These are phyloP conservation scores for Caretta caretta DNA, from an alignment of 2,113 vertebrate species.

Conservation along the genomic window DNA sequence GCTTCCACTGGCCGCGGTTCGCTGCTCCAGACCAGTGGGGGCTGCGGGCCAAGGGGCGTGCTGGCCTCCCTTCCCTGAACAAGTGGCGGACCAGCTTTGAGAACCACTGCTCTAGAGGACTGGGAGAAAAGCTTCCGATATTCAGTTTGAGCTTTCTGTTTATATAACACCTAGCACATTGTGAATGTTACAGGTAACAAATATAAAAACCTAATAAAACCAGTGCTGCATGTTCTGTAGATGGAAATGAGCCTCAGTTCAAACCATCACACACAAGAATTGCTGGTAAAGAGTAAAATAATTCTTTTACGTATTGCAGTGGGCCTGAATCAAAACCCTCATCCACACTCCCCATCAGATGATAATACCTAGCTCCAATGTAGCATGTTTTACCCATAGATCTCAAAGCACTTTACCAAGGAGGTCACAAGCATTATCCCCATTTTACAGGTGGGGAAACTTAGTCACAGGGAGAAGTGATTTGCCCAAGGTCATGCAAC, in stretches of 20 bases:
- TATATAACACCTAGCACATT: background rate
- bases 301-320: background rate
- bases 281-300: background rate
- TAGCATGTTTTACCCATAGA: background rate
- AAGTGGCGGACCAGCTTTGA: no score
- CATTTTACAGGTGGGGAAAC: background rate
- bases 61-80: no score
- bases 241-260: background rate
- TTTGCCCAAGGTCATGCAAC: background rate
- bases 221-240: background rate
- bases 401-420: background rate
- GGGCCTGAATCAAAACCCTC: slow-evolving; percentile 3
- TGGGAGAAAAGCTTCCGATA: background rate
- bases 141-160: background rate
- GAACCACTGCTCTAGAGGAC: background rate
- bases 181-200: slow-evolving; percentile 22
- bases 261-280: background rate
- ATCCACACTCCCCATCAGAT: background rate
- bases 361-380: background rate
- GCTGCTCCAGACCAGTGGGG: no score
- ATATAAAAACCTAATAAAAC: background rate
- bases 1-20: no score
- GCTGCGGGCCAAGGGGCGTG: no score
- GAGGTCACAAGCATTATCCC: background rate
- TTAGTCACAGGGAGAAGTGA: background rate